Evolutionary conservation across 2,888 invertebrate genomes (phyloP).

Genomic region (Odontothrips loti): DNA sequence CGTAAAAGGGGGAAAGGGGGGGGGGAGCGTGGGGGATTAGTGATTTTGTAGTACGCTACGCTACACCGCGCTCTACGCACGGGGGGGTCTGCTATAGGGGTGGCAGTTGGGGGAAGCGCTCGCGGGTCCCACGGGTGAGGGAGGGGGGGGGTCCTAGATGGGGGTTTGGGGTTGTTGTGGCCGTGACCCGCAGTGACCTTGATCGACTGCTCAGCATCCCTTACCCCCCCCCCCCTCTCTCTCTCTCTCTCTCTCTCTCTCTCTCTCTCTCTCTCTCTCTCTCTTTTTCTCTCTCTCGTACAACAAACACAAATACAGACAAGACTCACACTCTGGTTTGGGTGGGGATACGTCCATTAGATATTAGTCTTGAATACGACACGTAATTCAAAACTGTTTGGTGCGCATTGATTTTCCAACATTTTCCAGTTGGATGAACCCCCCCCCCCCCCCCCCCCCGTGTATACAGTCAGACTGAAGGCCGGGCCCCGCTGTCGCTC

Average conservation of each 20-base stretch:
- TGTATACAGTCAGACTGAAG: too few relatives aligned
- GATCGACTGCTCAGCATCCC: constrained; percentile 24
- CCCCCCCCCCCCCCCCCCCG: too few relatives aligned
- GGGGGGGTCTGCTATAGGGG: not conserved
- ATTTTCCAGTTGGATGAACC: too few relatives aligned
- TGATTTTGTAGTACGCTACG: constrained; percentile 16
- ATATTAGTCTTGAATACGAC: not conserved
- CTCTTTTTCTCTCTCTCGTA: constrained; percentile 18
- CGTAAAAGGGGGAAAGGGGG: not conserved
- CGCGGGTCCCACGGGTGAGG: not conserved
- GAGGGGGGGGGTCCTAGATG: not conserved
- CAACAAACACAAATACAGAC: not conserved
- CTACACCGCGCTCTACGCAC: not conserved
- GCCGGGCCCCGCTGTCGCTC: too few relatives aligned
- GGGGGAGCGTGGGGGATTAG: not conserved
- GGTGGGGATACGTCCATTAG: not conserved
- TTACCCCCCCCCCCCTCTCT: not conserved
- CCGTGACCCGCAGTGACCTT: constrained; percentile 12
- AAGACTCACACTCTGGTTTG: not conserved
- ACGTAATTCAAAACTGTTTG: too few relatives aligned
- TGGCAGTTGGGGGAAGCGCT: not conserved
- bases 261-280: constrained; percentile 18
- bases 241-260: not conserved
- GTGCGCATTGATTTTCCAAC: too few relatives aligned
- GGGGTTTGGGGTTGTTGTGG: not conserved